Conservation (phyloP, 2,888 invertebrate species). For the Buathra laborator region DNA sequence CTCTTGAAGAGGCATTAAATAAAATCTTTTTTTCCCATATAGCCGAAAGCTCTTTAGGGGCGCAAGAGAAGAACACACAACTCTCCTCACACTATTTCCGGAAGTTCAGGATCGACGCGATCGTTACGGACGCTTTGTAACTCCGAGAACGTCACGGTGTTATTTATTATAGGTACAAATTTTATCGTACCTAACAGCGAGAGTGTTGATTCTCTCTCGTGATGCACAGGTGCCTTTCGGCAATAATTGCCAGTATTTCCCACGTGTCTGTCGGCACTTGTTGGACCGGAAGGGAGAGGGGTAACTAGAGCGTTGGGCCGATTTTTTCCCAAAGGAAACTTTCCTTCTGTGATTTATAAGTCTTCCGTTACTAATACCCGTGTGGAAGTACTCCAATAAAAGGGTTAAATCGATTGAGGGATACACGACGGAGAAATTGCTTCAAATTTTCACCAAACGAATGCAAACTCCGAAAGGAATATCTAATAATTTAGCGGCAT, state of each 20-base stretch:
- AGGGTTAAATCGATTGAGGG: background rate
- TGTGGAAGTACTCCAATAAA: conserved; percentile 15
- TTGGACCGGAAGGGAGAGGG: conserved; percentile 13
- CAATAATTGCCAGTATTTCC: conserved; percentile 65
- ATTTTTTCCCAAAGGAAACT: conserved; percentile 53
- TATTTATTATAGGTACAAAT: conserved; percentile 18
- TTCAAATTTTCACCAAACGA: conserved; percentile 41
- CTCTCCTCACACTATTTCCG: conserved; percentile 17
- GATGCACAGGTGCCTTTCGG: conserved; percentile 58
- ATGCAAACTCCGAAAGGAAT: conserved; percentile 38
- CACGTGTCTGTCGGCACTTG: conserved; percentile 53
- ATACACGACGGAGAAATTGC: background rate
- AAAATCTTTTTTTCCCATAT: background rate
- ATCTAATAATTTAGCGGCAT: conserved; percentile 32
- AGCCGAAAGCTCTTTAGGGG: background rate
- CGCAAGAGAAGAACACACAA: conserved; percentile 5
- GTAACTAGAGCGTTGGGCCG: background rate
- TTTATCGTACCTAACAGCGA: background rate
- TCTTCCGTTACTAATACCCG: conserved; percentile 42
- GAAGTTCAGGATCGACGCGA: conserved; percentile 35
- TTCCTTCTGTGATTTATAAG: conserved; percentile 62
- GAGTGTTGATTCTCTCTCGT: background rate
- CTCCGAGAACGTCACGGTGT: conserved; percentile 18
- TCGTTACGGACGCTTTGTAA: background rate
- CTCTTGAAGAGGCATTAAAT: conserved; percentile 9